Base-by-base conservation (phyloP, 2,797 vertebrate genomes). In the Linurgus olivaceus region DNA sequence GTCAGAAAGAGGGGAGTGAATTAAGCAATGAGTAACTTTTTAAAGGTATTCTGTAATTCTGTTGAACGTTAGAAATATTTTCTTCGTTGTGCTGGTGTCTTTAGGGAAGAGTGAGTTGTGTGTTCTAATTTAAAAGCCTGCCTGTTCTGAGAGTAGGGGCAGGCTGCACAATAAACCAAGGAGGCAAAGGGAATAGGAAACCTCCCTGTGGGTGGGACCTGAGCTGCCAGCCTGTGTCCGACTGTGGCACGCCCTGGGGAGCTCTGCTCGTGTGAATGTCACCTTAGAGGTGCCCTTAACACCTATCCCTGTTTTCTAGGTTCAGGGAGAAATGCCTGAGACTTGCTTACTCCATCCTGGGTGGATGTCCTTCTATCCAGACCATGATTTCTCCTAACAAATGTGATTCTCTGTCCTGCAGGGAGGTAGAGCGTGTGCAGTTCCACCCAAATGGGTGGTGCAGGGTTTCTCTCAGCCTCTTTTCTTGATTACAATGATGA, bases 1-100 rank as follows among this genome's bases (percentile, higher is more conserved):
- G 94, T 97, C 91, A 86, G 66, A 91, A 94, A 93, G 62, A 89
- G 35, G 33, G 40, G 79, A 87, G 77, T 65, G 82, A 96, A 87
- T 93, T 86, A 93, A 90, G 79, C 0, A 0, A 66, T 57, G 51
- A 88, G 83, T 80, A 93, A 65, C 29, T 88, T 87, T 88, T 79
- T 31, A 58, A 88, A 89, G 77, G 47, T 88, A 24, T 80, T 81
- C 77, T 67, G 3, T 78, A 48, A 90, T 66, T 86, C 87, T 38
- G 31, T 6, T 67, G 71, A 77, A 67, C 0, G 0, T 47, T 57
- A 63, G 51, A 70, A 79, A 61, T 59, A 17, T 59, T 88, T 83
- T 75, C 48, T 70, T 74, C 62, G 4, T 44, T 57, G 62, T 0
- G 0, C n/a, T 48, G 18, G 37, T 66, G 33, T 59, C 50, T 70